These are phyloP conservation scores for fruit fly (Drosophila melanogaster) DNA, from an alignment of 1,140 invertebrate species.

Conservation along the genomic window Release_6_plus_ISO1_MT NT_033777.3:16292501-16293000, in stretches of 20 bases:
- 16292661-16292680: background rate
- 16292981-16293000: constrained; percentile 9
- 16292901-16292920: constrained; percentile 10
- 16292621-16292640: background rate
- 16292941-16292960: background rate
- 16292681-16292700: constrained; percentile 2
- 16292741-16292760: constrained; percentile 99
- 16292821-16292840: constrained; percentile 96
- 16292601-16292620: background rate
- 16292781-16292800: constrained; percentile 99
- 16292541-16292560: constrained; percentile 58
- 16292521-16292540: constrained; percentile 52
- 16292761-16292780: constrained; percentile 99
- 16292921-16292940: constrained; percentile 24
- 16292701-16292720: constrained; percentile 83
- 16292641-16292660: constrained; percentile 5
- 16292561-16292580: constrained; percentile 45
- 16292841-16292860: constrained; percentile 13
- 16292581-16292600: constrained; percentile 47
- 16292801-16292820: constrained; percentile 99
- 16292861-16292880: constrained; percentile 20
- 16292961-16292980: background rate
- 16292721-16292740: constrained; percentile 99
- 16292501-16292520: constrained; percentile 41
- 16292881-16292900: constrained; percentile 19